Evolutionary conservation across 2,888 invertebrate genomes (phyloP), one percentile per base, ranked within the genome.

Genomic region (Balanococcus diminutus): DNA sequence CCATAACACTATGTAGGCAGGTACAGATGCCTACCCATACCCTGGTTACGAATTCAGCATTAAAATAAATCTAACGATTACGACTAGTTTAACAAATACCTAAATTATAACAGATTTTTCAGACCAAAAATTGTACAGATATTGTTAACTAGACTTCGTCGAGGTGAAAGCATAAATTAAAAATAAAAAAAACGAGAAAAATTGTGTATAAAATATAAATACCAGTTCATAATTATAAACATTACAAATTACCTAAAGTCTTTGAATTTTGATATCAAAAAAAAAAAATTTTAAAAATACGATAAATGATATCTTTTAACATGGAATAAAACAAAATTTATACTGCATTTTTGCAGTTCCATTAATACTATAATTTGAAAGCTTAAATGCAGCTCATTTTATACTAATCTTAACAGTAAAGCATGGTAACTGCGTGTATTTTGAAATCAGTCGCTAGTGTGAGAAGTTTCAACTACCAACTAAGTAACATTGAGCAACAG

Each of bases 371-470:
- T 25, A 19, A 79, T 16, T 79, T 4, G 19, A 79, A 79, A 19
- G 75, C 75, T 36, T 79, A 36, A 79, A 32, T 36, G 75, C 75
- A 79, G 75, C 75, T 79, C 36, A 36, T 36, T 22, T n/a, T n/a
- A n/a, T n/a, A 36, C n/a, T 79, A 36, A 79, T 79, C 75, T 79
- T 79, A 79, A 36, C n/a, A 79, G 19, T 36, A 75, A 79, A 79
- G 75, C 75, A 28, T 79, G 75, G 75, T 79, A 79, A 79, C 75
- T 79, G 75, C 36, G 75, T 79, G 75, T 32, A 36, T 79, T 36
- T 79, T 79, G 36, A 79, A 79, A 79, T 79, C 75, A 79, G 36
- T 79, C 67, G 67, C 67, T 28, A 67, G 67, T 67, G 67, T 79
- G 19, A 36, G 16, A 79, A 79, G 36, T 36, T n/a, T 79, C 32